Evolutionary conservation across 1,140 invertebrate genomes (phyloP).

Genomic region (Solenopsis invicta): DNA sequence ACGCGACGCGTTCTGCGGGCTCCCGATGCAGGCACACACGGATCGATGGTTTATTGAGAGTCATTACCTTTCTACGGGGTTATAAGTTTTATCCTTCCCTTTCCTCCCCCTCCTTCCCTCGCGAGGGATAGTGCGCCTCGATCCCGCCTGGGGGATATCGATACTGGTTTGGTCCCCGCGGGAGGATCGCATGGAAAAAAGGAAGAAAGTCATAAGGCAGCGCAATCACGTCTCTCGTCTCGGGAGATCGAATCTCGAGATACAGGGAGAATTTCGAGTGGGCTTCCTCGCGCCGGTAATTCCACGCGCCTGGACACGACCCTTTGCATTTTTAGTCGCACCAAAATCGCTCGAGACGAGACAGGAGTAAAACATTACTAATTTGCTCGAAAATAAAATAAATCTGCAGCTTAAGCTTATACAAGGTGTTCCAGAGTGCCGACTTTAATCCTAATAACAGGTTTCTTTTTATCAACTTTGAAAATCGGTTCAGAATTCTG

Average conservation of each 20-base stretch:
- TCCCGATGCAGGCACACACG: constrained; percentile 55
- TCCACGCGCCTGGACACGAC: constrained; percentile 29
- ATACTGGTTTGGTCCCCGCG: constrained; percentile 60
- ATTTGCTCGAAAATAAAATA: constrained; percentile 49
- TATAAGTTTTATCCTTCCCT: constrained; percentile 59
- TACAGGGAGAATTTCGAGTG: constrained; percentile 65
- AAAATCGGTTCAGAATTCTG: not conserved
- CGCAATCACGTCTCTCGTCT: constrained; percentile 71
- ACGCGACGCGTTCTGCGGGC: constrained; percentile 60
- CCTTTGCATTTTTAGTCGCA: constrained; percentile 63
- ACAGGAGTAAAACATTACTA: constrained; percentile 46
- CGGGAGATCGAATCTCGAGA: constrained; percentile 72
- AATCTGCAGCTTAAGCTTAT: not conserved
- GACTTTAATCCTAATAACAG: not conserved
- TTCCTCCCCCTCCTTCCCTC: not conserved
- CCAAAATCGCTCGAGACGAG: constrained; percentile 13
- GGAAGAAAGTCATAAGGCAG: constrained; percentile 72
- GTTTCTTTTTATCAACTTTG: not conserved
- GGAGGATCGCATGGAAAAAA: constrained; percentile 43
- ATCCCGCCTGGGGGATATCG: constrained; percentile 66
- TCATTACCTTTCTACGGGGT: constrained; percentile 77
- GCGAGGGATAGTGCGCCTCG: constrained; percentile 34
- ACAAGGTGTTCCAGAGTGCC: not conserved
- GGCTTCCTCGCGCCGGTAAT: constrained; percentile 67
- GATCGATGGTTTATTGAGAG: constrained; percentile 82